Evolutionary conservation across 2,797 vertebrate genomes (phyloP).

Genomic region (Poecile montanus): DNA sequence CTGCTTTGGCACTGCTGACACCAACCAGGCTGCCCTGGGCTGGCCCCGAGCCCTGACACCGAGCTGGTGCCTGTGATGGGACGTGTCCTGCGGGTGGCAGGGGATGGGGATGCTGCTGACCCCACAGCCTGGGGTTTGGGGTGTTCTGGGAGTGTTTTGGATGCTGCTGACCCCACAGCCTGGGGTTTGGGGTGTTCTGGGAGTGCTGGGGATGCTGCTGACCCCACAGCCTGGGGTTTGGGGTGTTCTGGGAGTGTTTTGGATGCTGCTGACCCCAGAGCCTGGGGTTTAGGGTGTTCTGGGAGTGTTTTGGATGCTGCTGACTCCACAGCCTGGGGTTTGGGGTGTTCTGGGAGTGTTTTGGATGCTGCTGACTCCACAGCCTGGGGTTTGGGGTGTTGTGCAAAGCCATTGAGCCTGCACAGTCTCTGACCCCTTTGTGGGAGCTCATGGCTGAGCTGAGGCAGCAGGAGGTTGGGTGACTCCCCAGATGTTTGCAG

Average conservation of each 20-base stretch:
- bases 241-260: not conserved
- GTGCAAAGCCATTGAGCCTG: not conserved
- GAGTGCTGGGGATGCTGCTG: not conserved
- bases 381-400: not conserved
- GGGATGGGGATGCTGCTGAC: not conserved
- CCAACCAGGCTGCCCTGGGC: not conserved
- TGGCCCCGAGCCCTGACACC: not conserved
- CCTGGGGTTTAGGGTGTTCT: not conserved
- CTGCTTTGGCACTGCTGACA: not conserved
- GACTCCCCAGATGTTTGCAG: not conserved
- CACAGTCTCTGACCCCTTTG: fast-evolving
- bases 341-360: fast-evolving
- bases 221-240: fast-evolving
- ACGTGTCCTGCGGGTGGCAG: fast-evolving
- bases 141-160: not conserved
- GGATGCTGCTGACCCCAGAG: not conserved
- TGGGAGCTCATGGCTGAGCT: not conserved
- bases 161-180: not conserved
- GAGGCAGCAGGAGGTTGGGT: not conserved
- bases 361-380: not conserved
- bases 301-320: not conserved
- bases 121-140: not conserved
- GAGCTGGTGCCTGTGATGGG: not conserved
- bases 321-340: not conserved
- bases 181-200: fast-evolving